Evolutionary conservation across 1,140 invertebrate genomes (phyloP), one percentile per base, ranked within the genome.

Genomic region (Myzus persicae): DNA sequence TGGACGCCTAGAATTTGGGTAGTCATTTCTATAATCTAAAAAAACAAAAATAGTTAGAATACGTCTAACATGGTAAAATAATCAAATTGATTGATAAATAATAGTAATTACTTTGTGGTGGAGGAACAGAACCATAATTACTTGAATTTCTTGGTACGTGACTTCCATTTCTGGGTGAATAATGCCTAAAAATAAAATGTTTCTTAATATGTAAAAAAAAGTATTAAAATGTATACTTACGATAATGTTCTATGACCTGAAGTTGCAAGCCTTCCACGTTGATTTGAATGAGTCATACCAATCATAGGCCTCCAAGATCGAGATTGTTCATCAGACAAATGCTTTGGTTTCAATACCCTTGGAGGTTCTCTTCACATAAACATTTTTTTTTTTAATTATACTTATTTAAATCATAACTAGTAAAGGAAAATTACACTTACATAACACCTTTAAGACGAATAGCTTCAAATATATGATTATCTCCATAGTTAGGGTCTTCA

Each of bases 391-490:
- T 26, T 82, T 26, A 82, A 93, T 36, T 84, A 90, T 31, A 48
- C 46, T 36, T n/a, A 20, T 59, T 59, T 48, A n/a, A n/a, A n/a
- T n/a, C n/a, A n/a, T n/a, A n/a, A n/a, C 24, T 51, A 44, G 48
- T 38, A 42, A 44, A 90, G 36, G 9, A 88, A 76, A 51, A 24
- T 24, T 82, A 81, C 22, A 93, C 91, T 85, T 85, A 93, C 91
- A 93, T n/a, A 89, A 96, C 96, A 59, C 95, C 95, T 82, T 96
- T 95, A 67, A 99, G 95, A 81, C 96, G 95, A 67, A 95, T 96
- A 26, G 98, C 97, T 38, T 97, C 96, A 95, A 98, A 99, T 26
- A 98, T 96, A 94, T 96, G 98, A 94, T 97, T 97, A 5, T 96
- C 96, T 1, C 96, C 95, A 95, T 97, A 99, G 94, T 96, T 96